Base-by-base conservation (phyloP, 2,797 vertebrate species). In the Gastrophryne carolinensis region DNA sequence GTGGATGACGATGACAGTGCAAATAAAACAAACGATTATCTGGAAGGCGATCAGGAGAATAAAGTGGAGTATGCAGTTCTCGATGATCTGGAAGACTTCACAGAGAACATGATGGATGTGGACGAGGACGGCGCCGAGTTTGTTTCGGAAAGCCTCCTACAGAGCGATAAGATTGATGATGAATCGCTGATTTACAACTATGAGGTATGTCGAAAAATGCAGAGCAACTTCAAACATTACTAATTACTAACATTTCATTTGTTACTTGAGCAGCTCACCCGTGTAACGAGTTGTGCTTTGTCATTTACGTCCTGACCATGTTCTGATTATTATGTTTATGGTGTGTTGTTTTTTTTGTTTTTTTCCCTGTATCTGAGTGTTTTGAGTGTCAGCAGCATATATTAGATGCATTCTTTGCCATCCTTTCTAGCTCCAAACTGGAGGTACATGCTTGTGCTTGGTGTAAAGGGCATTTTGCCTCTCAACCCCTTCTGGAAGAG, bases 1-100 rank as follows among this genome's bases (percentile, higher is more conserved):
- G 86, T 88, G n/a, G 0, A 80, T 82, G 87, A 84, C 82, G 88
- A 87, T 86, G 89, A 89, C 74, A 89, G 81, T 68, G 84, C 86
- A 79, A 89, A 88, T 80, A 91, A 89, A 75, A 92, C 89, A 78
- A 88, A 90, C 69, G 92, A 94, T 77, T 95, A 97, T 61, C 82
- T 86, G 66, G 95, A 98, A 82, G 82, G 84, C 82, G 96, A 98
- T 83, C 85, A 91, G 86, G 97, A 99, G 88, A 98, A 97, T 86
- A 96, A 96, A 92, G 97, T 99, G 84, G 98, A 99, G 82, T 99
- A 95, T 73, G 97, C 98, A 34, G 98, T 99, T 83, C 90, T 99
- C 87, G 97, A 99, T 87, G 97, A 99, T 86, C 90, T 99, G 90
- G 96, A 98, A 85, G 97, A 98, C 85, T 93, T 95, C 89, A 96